Conservation (phyloP, 2,888 invertebrate genomes). For the Salticus scenicus region DNA sequence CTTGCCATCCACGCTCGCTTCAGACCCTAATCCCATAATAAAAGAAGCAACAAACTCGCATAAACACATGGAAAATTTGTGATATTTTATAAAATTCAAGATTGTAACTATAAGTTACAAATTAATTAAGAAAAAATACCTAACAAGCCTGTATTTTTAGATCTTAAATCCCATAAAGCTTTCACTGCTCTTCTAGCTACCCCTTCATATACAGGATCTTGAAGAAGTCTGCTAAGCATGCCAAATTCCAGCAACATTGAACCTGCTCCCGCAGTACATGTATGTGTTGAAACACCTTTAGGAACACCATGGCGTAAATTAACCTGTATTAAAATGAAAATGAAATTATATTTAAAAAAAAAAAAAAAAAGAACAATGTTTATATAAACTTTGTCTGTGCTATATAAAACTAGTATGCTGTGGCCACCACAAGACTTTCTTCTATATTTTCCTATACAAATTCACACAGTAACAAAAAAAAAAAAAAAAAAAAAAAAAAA, state of each 20-base stretch:
- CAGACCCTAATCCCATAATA: too few species aligned
- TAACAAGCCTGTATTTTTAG: constrained; percentile 80
- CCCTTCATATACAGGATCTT: constrained; percentile 80
- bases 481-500: too few species aligned
- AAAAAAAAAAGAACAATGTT: background rate
- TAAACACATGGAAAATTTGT: too few species aligned
- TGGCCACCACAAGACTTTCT: too few species aligned
- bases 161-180: constrained; percentile 79
- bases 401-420: too few species aligned
- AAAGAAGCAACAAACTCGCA: too few species aligned
- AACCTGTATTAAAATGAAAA: constrained; percentile 76
- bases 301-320: constrained; percentile 79
- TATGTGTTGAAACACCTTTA: constrained; percentile 78
- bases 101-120: background rate
- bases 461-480: too few species aligned
- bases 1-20: too few species aligned
- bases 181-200: constrained; percentile 79
- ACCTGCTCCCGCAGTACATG: constrained; percentile 81
- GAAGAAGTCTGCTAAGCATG: constrained; percentile 79
- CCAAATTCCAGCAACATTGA: constrained; percentile 81
- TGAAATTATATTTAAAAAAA: background rate
- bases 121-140: constrained; percentile 75
- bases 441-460: too few species aligned
- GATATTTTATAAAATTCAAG: too few species aligned
- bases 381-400: too few species aligned